These are phyloP conservation scores for Oenanthe oenanthe DNA, from an alignment of 2,113 vertebrate genomes.

Conservation along the genomic window DNA sequence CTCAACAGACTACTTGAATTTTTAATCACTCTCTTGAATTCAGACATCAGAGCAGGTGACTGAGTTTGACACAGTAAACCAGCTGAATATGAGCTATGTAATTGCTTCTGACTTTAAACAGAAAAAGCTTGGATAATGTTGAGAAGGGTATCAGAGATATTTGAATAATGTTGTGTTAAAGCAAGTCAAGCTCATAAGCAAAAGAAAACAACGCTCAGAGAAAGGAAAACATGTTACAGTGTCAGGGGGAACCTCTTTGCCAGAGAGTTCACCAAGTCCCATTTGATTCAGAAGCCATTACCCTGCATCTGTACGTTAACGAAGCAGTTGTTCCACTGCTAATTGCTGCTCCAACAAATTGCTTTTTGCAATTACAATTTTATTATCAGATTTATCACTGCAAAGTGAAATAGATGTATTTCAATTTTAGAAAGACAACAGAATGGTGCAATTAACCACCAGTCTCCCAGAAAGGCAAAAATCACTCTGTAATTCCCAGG, in stretches of 20 bases:
- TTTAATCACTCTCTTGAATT: conserved; percentile 16
- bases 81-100: not conserved
- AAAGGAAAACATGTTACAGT: not conserved
- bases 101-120: conserved; percentile 16
- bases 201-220: not conserved
- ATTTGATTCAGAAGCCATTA: conserved; percentile 35
- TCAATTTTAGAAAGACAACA: conserved; percentile 43
- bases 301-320: conserved; percentile 48
- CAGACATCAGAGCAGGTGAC: not conserved
- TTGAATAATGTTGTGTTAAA: not conserved
- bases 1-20: not conserved
- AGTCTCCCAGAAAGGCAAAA: not conserved
- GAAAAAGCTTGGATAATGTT: not conserved
- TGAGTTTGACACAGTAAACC: conserved; percentile 36
- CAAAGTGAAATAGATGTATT: conserved; percentile 49
- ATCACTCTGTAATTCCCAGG: not conserved
- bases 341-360: conserved; percentile 56
- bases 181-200: conserved; percentile 3
- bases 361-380: conserved; percentile 59
- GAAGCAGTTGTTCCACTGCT: conserved; percentile 56
- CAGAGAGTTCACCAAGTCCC: not conserved
- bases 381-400: conserved; percentile 56
- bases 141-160: not conserved
- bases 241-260: conserved; percentile 1
- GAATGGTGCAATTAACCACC: conserved; percentile 4